Percentiles rank a stretch among this genome's conserved stretches.
phyloP scores from a whole-genome alignment of 2,888 invertebrate genomes.

The Perizoma affinitatum region DNA sequence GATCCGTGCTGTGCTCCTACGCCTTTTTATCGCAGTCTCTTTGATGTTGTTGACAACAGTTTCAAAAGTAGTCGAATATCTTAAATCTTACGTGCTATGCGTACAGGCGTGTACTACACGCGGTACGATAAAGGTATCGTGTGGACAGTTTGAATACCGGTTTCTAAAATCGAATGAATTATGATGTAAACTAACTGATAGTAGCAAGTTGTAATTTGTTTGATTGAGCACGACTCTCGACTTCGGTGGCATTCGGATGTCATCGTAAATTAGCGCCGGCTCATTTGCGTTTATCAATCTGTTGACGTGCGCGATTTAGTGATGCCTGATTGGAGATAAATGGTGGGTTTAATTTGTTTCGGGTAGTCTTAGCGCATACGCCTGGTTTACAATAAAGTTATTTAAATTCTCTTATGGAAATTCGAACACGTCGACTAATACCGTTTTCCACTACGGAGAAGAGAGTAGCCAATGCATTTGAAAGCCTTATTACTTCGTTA shows the following conservation, averaged over 20 bases:
- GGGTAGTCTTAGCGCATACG: slow-evolving; percentile 32
- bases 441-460: no score
- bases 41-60: no score
- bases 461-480: no score
- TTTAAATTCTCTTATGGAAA: neutral
- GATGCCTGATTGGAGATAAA: slow-evolving; percentile 45
- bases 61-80: no score
- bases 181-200: slow-evolving; percentile 23
- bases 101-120: neutral
- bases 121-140: slow-evolving; percentile 6
- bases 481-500: no score
- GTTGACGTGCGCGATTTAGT: slow-evolving; percentile 54
- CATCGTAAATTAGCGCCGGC: slow-evolving; percentile 47
- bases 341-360: slow-evolving; percentile 29
- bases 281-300: slow-evolving; percentile 55
- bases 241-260: slow-evolving; percentile 56
- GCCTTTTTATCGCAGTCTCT: no score
- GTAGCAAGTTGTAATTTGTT: slow-evolving; percentile 38
- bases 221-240: slow-evolving; percentile 36
- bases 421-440: no score
- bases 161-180: slow-evolving; percentile 27
- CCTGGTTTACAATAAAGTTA: neutral
- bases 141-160: slow-evolving; percentile 27
- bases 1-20: no score
- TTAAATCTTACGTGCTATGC: neutral